phyloP scores from a whole-genome alignment of 2,888 invertebrate genomes.

The Spatulosminthurus flaviceps region DNA sequence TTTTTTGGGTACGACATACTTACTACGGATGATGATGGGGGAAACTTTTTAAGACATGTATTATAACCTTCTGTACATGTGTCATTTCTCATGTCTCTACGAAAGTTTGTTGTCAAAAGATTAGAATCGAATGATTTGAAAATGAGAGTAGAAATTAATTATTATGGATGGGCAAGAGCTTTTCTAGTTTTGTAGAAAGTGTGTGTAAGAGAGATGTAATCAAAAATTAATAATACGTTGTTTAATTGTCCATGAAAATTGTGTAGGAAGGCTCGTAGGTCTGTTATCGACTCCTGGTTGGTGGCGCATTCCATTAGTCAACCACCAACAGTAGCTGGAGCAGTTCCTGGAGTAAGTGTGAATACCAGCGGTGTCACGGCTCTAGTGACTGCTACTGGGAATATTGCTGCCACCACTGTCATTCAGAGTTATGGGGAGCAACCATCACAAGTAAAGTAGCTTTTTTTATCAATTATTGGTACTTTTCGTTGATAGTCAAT shows the following conservation, averaged over 20 bases:
- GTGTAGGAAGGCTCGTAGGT: constrained; percentile 87
- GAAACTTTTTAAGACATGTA: too few species aligned
- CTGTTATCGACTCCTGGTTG: constrained; percentile 92
- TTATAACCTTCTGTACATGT: too few species aligned
- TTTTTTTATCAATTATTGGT: background rate
- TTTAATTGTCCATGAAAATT: background rate
- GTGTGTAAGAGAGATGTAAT: background rate
- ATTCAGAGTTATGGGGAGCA: constrained; percentile 38
- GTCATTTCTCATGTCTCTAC: too few species aligned
- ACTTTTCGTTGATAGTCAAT: background rate
- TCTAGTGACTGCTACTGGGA: constrained; percentile 53
- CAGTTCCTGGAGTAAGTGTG: constrained; percentile 46
- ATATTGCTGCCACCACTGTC: constrained; percentile 42
- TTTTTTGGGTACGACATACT: too few species aligned
- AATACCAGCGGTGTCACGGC: constrained; percentile 52
- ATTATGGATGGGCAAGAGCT: too few species aligned
- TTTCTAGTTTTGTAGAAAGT: too few species aligned
- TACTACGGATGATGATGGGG: too few species aligned
- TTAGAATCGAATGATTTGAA: too few species aligned
- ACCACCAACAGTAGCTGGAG: constrained; percentile 56
- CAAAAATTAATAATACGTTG: background rate
- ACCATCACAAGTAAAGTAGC: constrained; percentile 32
- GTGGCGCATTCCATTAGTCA: constrained; percentile 79
- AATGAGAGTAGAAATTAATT: too few species aligned
- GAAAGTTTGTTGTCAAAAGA: too few species aligned